phyloP scores from a whole-genome alignment of 2,888 invertebrate genomes.

The Erebia aethiops region DNA sequence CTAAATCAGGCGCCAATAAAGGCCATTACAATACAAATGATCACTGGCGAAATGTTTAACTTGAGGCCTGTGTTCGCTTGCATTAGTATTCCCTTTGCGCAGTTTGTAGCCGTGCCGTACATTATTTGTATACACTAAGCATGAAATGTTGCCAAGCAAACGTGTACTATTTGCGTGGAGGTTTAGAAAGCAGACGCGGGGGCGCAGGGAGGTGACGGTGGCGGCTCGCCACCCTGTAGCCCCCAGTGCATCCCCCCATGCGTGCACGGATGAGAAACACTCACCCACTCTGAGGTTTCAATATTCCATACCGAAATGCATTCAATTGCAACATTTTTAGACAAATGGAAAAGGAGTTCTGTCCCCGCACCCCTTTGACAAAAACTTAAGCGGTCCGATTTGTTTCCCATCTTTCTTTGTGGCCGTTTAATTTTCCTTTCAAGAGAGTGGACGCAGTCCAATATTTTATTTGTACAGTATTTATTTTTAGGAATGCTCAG shows the following conservation, averaged over 20 bases:
- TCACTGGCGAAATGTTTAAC: slow-evolving; percentile 63
- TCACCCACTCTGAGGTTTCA: slow-evolving; percentile 75
- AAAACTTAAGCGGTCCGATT: slow-evolving; percentile 58
- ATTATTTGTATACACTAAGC: slow-evolving; percentile 82
- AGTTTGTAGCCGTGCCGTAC: slow-evolving; percentile 74
- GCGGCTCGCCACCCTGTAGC: slow-evolving; percentile 47
- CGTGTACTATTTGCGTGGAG: slow-evolving; percentile 81
- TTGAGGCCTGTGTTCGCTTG: slow-evolving; percentile 58
- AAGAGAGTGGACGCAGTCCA: slow-evolving; percentile 40
- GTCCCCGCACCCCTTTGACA: slow-evolving; percentile 50
- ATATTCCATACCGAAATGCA: slow-evolving; percentile 79
- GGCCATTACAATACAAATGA: slow-evolving; percentile 55
- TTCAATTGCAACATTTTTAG: slow-evolving; percentile 75
- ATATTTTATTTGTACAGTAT: slow-evolving; percentile 36
- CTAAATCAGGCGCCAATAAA: slow-evolving; percentile 40
- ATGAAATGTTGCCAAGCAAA: slow-evolving; percentile 83
- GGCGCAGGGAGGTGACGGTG: slow-evolving; percentile 52
- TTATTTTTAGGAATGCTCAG: slow-evolving; percentile 6
- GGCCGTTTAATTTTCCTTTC: slow-evolving; percentile 47
- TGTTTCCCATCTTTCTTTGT: slow-evolving; percentile 50
- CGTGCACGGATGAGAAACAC: slow-evolving; percentile 72
- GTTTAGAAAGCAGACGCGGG: slow-evolving; percentile 76
- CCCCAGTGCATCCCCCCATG: slow-evolving; percentile 57
- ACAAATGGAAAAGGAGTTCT: slow-evolving; percentile 55
- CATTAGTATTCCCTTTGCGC: slow-evolving; percentile 76